Percentiles rank a stretch among this genome's conserved stretches.
phyloP scores from a whole-genome alignment of 2,113 vertebrate species.

The Rhineura floridana region DNA sequence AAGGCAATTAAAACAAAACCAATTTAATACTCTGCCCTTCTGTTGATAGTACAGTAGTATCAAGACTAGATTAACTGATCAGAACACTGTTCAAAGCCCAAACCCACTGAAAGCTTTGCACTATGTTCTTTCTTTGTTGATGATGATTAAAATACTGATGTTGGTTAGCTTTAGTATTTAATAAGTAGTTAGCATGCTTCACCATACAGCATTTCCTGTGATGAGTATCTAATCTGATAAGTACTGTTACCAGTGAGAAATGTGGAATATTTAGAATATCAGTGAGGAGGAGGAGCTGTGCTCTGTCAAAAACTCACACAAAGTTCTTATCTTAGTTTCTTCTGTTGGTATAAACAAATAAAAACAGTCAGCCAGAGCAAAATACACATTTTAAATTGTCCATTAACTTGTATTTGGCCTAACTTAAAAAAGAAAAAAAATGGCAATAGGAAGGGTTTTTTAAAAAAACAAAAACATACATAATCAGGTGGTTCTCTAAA shows the following conservation, averaged over 20 bases:
- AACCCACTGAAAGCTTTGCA: not conserved
- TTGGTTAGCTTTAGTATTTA: not conserved
- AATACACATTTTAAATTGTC: not conserved
- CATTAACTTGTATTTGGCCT: not conserved
- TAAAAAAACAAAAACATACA: not conserved
- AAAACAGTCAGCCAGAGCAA: not conserved
- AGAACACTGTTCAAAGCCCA: not conserved
- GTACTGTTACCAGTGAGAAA: not conserved
- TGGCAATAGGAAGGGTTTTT: not conserved
- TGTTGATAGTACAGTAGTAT: not conserved
- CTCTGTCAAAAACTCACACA: not conserved
- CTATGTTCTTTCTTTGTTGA: not conserved
- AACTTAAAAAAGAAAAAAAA: not conserved
- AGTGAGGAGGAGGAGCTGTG: not conserved
- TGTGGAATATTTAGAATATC: fast-evolving
- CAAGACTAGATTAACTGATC: not conserved
- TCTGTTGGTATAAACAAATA: not conserved
- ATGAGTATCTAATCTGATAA: constrained; percentile 12
- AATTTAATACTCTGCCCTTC: constrained; percentile 9
- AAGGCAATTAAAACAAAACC: not conserved
- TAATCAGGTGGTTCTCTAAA: too few relatives aligned
- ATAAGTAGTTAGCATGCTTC: not conserved
- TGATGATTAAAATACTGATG: constrained; percentile 10
- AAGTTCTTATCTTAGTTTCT: not conserved
- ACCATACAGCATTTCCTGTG: not conserved